Conservation (phyloP, 2,797 vertebrate species). For the Margarornis squamiger region DNA sequence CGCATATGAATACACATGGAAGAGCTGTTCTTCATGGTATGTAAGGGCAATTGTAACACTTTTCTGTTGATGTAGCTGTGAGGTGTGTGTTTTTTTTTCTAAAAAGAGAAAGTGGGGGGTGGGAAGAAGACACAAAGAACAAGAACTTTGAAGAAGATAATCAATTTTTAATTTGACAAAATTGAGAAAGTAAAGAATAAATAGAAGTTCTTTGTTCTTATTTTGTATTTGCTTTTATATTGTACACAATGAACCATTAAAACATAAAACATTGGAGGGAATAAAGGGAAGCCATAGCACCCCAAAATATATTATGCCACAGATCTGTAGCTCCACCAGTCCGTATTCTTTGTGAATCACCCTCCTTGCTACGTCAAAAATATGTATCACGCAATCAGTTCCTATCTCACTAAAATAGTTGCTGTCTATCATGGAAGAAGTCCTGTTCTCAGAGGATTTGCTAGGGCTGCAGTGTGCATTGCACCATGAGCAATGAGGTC, state of each 20-base stretch:
- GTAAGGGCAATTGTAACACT: background rate
- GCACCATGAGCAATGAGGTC: background rate
- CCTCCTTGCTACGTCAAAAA: background rate
- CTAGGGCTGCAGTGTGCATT: accelerated
- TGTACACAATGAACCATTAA: background rate
- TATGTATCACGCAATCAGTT: background rate
- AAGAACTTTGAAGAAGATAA: background rate
- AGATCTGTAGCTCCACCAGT: background rate
- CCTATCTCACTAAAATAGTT: background rate
- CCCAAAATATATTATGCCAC: background rate
- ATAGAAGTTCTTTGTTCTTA: background rate
- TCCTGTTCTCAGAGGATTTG: background rate
- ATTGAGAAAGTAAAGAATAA: background rate
- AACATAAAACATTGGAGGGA: background rate
- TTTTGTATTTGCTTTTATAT: background rate
- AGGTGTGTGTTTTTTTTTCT: background rate
- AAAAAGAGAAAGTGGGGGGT: background rate
- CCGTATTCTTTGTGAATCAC: background rate
- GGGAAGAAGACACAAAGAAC: accelerated
- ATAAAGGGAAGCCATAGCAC: background rate
- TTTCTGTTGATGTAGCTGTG: background rate
- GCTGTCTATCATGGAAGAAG: accelerated
- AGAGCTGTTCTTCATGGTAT: background rate
- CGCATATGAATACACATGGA: background rate
- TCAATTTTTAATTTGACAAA: background rate